Conservation (phyloP, 2,113 vertebrate species). For the Pomatostomus ruficeps region DNA sequence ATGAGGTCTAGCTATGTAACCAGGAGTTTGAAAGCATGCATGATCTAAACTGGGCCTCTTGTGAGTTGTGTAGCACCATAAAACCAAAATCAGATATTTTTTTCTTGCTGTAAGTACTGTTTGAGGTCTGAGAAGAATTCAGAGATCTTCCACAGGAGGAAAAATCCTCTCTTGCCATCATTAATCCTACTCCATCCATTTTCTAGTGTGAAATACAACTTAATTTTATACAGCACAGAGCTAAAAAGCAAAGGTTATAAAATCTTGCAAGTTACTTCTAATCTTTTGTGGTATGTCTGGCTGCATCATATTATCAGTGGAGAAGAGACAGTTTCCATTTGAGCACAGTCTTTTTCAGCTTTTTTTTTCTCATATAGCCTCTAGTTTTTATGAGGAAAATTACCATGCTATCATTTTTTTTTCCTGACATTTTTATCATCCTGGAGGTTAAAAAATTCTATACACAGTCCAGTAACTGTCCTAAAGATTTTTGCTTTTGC, state of each 20-base stretch:
- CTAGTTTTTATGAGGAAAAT: neutral
- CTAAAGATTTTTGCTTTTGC: neutral
- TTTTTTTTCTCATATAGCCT: neutral
- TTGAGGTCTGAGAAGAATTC: neutral
- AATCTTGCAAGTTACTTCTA: neutral
- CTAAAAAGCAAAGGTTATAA: constrained; percentile 26
- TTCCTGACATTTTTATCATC: neutral
- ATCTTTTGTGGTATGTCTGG: neutral
- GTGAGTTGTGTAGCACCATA: neutral
- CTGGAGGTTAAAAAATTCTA: neutral
- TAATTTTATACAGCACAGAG: constrained; percentile 25
- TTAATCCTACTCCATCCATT: neutral
- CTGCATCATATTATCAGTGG: neutral
- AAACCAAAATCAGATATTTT: neutral
- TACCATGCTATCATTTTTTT: neutral
- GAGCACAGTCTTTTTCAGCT: neutral
- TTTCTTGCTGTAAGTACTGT: neutral
- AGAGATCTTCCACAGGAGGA: neutral
- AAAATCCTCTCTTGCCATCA: neutral
- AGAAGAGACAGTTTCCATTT: constrained; percentile 11
- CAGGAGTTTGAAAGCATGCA: neutral
- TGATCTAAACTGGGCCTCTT: neutral
- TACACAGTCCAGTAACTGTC: neutral
- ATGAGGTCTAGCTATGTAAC: neutral
- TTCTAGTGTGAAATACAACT: constrained; percentile 43